Base-by-base conservation (phyloP, 2,888 invertebrate species). In the Argyra leucocephala region DNA sequence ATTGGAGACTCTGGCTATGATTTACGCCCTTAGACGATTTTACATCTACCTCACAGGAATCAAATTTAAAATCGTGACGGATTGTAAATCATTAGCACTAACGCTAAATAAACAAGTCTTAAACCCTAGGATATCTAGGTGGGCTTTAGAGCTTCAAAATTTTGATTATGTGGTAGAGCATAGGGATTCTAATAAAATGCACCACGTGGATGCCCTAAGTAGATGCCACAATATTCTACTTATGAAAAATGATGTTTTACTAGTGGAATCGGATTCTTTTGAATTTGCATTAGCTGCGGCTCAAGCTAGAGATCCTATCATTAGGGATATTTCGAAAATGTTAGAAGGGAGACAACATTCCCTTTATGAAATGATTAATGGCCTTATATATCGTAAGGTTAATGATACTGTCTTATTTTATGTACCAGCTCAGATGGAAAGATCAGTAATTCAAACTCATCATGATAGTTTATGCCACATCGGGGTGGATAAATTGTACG, bases 201-300 rank as follows among this genome's bases (percentile, higher is more conserved):
- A 58, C 21, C 74, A 74, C 68, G 73, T 71, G 2, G 72, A 74
- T 65, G 71, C n/a, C n/a, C n/a, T n/a, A n/a, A n/a, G n/a, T n/a
- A n/a, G n/a, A n/a, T n/a, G n/a, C n/a, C n/a, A n/a, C 73, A 5
- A 62, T 73, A 48, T 26, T 7, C 7, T 26, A 7, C 26, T 26
- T 4, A 7, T 26, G 26, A 7, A 26, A 26, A 26, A 4, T 26
- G 26, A 26, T 26, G 15, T 59, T 48, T 63, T 65, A 15, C 21
- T 65, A 10, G 62, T 65, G 22, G 62, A 65, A 65, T 23, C 57
- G 12, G 63, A 60, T 21, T 65, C 65, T 3, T n/a, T n/a, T 65
- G 63, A 65, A 57, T 63, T 61, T 5, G 61, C 61, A 1, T 61
- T 65, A 57, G 61, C 63, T 5, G 61, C 37, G 31, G 65, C 65